A percentile compares a stretch with the other conserved stretches of the same genome.
These are phyloP conservation scores for Hermaeophaga mercurialis DNA, from an alignment of 2,888 invertebrate species.

Conservation along the genomic window DNA sequence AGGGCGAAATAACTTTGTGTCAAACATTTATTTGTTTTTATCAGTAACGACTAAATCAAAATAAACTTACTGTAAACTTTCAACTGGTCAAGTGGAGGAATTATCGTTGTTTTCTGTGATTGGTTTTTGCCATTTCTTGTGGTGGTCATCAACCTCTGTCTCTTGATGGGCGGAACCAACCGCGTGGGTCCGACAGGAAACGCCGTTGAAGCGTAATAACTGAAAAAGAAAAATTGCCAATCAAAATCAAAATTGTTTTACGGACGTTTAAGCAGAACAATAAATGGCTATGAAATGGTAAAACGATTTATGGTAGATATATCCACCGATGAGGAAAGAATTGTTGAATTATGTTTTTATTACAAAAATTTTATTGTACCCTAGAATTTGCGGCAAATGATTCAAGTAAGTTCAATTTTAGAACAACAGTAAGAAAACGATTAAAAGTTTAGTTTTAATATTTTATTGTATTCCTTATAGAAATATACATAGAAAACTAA, in stretches of 20 bases:
- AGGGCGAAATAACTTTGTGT: too few relatives aligned
- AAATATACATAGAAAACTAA: too few relatives aligned
- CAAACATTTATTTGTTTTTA: not conserved
- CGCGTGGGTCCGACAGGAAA: conserved; percentile 61
- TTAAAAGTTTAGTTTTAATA: too few relatives aligned
- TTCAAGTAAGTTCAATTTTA: too few relatives aligned
- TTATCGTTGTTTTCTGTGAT: conserved; percentile 54
- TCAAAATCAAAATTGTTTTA: conserved; percentile 19
- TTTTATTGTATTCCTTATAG: too few relatives aligned
- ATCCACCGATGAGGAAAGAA: not conserved
- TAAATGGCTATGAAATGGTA: conserved; percentile 11
- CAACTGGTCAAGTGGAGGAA: conserved; percentile 63
- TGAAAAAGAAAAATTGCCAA: conserved; percentile 47
- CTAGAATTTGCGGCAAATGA: too few relatives aligned
- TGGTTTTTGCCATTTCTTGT: conserved; percentile 56
- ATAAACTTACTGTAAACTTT: conserved; percentile 68
- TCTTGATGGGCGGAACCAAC: conserved; percentile 66
- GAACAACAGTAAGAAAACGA: too few relatives aligned
- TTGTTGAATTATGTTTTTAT: not conserved
- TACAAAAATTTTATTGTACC: too few relatives aligned
- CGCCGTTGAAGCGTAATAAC: conserved; percentile 67
- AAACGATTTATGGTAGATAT: conserved; percentile 1
- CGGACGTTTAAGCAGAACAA: conserved; percentile 10
- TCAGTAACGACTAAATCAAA: too few relatives aligned
- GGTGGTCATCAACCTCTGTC: conserved; percentile 64